phyloP scores from a whole-genome alignment of 2,888 invertebrate species.

The Halictus quadricinctus region DNA sequence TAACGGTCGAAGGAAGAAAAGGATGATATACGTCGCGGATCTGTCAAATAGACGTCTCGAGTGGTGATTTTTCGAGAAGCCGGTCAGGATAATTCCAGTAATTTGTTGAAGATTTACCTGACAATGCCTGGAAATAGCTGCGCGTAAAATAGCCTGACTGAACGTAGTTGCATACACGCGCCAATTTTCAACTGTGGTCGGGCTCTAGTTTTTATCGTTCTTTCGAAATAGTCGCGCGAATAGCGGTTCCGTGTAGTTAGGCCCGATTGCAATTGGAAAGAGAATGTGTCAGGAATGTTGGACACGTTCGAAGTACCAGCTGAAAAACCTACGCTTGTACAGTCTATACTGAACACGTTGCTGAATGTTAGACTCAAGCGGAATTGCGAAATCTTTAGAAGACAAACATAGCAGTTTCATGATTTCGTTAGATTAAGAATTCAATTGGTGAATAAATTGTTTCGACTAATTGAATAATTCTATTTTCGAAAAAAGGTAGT shows the following conservation, averaged over 20 bases:
- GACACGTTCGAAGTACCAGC: constrained; percentile 7
- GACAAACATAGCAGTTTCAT: neutral
- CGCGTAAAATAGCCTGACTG: neutral
- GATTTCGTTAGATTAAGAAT: neutral
- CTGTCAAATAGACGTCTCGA: constrained; percentile 12
- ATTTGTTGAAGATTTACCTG: constrained; percentile 38
- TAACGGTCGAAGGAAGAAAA: neutral
- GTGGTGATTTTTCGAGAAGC: neutral
- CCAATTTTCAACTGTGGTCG: neutral
- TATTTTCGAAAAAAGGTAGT: neutral
- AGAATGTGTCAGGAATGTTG: constrained; percentile 24
- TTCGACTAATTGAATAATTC: neutral
- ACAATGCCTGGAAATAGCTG: constrained; percentile 27
- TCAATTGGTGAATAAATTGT: neutral
- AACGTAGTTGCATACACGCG: neutral
- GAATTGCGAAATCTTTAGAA: neutral
- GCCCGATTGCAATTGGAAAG: constrained; percentile 44
- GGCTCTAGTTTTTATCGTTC: constrained; percentile 46
- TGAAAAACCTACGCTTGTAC: neutral
- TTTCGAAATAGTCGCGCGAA: constrained; percentile 42
- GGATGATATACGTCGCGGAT: constrained; percentile 14
- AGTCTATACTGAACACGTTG: too few species aligned
- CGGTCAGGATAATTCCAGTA: constrained; percentile 13
- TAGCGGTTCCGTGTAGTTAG: constrained; percentile 28
- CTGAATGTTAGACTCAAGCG: neutral